Base-by-base conservation (phyloP, 2,113 vertebrate genomes). In the Cairina moschata region DNA sequence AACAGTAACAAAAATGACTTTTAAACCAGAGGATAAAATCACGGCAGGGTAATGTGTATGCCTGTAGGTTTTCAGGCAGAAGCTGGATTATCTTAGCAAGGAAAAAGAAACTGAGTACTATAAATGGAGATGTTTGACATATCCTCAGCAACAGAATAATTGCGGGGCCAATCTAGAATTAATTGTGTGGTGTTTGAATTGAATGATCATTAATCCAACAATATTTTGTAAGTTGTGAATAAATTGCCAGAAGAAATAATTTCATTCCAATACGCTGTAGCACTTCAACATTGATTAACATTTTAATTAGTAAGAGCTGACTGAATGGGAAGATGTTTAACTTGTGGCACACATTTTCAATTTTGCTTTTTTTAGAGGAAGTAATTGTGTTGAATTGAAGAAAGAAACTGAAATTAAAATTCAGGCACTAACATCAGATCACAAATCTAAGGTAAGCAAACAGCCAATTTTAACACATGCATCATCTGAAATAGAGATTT, bases 341-440 rank as follows among this genome's bases (percentile, higher is more conserved):
- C 90, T 93, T 92, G 78, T 96, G 91, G 77, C 81, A 96, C 81
- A 65, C 86, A 88, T 96, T 97, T 98, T 44, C 21, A 77, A 93
- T 93, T 97, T 96, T 96, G 54, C 48, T 76, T 96, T 90, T 97
- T 96, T 86, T 97, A 99, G 99, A 91, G 99, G 99, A 98, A 99
- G 98, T 96, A 99, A 99, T 98, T 99, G 99, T 96, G 98, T 99
- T 34, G 99, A 99, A 96, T 96, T 99, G 97, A 99, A 99, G 98
- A 99, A 99, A 97, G 99, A 99, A 98, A 99, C 99, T 2, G 99
- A 99, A 97, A 98, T 98, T 96, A 99, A 99, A 98, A 98, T 99
- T 97, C 99, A 99, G 97, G 98, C 98, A 3, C 95, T 99, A 86
- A 98, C 98, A 62, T 98, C 99, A 54, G 99, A 99, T 97, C 99